Evolutionary conservation across 2,888 invertebrate genomes (phyloP), one percentile per base, ranked within the genome.

Genomic region (Euzophera pinguis): DNA sequence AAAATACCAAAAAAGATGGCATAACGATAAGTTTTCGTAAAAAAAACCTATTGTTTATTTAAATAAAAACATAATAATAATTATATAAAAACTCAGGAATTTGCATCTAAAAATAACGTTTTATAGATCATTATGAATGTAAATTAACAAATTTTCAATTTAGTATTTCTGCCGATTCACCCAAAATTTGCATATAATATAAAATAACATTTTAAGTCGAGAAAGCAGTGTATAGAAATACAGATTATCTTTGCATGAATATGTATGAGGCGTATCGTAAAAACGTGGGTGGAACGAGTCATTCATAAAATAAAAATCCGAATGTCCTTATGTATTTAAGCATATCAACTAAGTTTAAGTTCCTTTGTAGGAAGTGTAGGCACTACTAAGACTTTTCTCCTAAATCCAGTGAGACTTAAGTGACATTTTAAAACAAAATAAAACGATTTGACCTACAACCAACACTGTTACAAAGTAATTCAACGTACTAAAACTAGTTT

Each of bases 231-330:
- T 13, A 22, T 38, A 37, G n/a, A n/a, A n/a, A n/a, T n/a, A 13
- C 12, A n/a, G 12, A 7, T 29, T 43, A 29, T 22, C 22, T 43
- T 29, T 13, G 3, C 29, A 43, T 43, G 43, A 43, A 43, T 43
- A 43, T 43, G 43, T 29, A 43, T 43, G 13, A 17, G 10, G 42
- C n/a, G 27, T 13, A 2, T 43, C 8, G 27, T 41, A 9, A 41
- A 43, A 12, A 43, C 13, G 43, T 43, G 43, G 43, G 43, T 43
- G 29, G 43, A 43, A 43, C 8, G 0, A 43, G 27, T 43, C 43
- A 43, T 27, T 43, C 29, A 43, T 29, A 13, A 43, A 41, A 3
- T 3, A 13, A 38, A 7, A 17, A 43, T 43, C 3, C 13, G 13
- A 29, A 43, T 43, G 42, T 27, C 27, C 22, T 42, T 10, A 10